These are phyloP conservation scores for Lethrus apterus DNA, from an alignment of 1,140 invertebrate species.

Conservation along the genomic window DNA sequence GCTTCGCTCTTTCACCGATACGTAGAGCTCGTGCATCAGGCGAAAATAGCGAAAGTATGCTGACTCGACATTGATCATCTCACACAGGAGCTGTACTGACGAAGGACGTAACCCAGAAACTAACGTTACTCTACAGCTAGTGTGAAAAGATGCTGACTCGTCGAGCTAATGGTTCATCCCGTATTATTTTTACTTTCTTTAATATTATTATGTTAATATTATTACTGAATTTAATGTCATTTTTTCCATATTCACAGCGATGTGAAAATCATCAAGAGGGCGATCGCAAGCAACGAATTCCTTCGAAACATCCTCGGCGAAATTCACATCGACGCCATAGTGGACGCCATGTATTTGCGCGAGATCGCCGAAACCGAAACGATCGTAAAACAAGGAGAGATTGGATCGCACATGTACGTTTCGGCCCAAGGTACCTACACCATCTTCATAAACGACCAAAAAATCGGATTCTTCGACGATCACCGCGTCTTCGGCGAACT, in stretches of 20 bases:
- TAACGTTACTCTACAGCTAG: too few species aligned
- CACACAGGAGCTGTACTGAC: too few species aligned
- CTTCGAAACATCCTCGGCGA: constrained; percentile 23
- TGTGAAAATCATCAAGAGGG: constrained; percentile 22
- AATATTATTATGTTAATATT: too few species aligned
- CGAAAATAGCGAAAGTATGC: too few species aligned
- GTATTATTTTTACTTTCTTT: too few species aligned
- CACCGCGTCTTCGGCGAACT: constrained; percentile 89
- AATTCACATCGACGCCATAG: constrained; percentile 2
- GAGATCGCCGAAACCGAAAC: constrained; percentile 15
- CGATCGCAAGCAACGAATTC: constrained; percentile 29
- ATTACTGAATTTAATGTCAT: too few species aligned
- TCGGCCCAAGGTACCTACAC: constrained; percentile 68
- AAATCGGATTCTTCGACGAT: constrained; percentile 69
- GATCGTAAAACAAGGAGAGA: constrained; percentile 14
- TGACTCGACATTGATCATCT: too few species aligned
- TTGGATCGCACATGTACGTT: constrained; percentile 16
- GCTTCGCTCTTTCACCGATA: too few species aligned
- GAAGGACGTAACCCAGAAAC: too few species aligned
- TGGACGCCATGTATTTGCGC: constrained; percentile 3
- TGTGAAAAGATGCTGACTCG: too few species aligned
- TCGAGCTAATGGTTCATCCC: too few species aligned
- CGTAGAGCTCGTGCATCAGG: too few species aligned
- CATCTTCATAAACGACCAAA: constrained; percentile 70
- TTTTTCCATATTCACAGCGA: not conserved